Conservation (phyloP, 2,797 vertebrate genomes). For the Sebastes ruberrimus region DNA sequence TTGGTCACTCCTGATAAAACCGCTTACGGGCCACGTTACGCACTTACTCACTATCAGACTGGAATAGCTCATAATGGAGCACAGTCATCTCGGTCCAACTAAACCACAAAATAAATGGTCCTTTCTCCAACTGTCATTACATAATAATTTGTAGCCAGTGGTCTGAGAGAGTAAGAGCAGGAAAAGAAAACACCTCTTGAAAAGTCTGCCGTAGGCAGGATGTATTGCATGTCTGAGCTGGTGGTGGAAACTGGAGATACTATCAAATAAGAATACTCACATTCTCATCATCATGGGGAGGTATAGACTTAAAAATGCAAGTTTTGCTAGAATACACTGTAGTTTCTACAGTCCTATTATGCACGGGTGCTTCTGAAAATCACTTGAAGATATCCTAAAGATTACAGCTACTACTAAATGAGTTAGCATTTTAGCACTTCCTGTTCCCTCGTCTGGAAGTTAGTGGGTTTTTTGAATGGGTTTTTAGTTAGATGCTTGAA, state of each 20-base stretch:
- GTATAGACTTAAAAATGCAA: background rate
- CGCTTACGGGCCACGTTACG: background rate
- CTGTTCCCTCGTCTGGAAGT: too few relatives aligned
- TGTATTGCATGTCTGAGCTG: background rate
- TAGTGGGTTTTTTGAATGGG: too few relatives aligned
- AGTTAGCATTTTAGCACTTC: too few relatives aligned
- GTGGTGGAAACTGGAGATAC: background rate
- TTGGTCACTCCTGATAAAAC: background rate
- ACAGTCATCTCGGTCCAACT: background rate
- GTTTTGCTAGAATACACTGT: background rate
- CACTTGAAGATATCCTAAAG: background rate
- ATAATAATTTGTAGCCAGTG: background rate
- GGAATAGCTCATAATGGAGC: background rate
- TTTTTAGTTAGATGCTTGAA: too few relatives aligned
- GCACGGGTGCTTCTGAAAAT: background rate
- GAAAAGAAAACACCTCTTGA: background rate
- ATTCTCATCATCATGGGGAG: background rate
- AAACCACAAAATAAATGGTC: background rate
- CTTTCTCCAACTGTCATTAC: background rate
- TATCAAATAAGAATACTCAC: background rate
- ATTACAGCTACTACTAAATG: background rate
- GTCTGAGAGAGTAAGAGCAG: background rate
- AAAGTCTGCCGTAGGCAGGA: background rate
- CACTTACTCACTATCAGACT: conserved; percentile 3
- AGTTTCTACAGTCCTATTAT: background rate